Base-by-base conservation (phyloP, 2,113 vertebrate species). In the Bagarius yarrelli region DNA sequence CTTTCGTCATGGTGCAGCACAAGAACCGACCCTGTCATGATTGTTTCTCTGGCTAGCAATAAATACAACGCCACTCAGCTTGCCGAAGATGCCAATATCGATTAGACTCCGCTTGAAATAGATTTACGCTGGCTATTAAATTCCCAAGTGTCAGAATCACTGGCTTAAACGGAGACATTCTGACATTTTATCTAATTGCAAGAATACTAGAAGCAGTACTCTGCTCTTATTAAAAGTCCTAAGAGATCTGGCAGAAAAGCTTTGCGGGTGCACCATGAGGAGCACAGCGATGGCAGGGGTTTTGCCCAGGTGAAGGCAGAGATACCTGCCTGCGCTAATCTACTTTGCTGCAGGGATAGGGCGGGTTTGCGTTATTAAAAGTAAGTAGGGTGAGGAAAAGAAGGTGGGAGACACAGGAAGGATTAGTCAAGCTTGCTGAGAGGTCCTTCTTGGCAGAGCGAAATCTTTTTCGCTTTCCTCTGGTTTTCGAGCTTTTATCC, bases 281-380 rank as follows among this genome's bases (percentile, higher is more conserved):
- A 63, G 67, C 83, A 47, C 80, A 55, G 75, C 56, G 30, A 85
- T 80, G 79, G 76, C 85, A 81, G 77, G 75, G 83, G 84, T 60
- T 79, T 52, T 52, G 27, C 23, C 34, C 69, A 50, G 67, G 81
- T 85, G 75, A 70, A 84, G 82, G 32, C 70, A 18, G 19, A 59
- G 27, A 75, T 57, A 74, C 60, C 73, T 81, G 81, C 88, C 80
- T 55, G 50, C 72, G 36, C 69, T 73, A 53, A 73, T 79, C 79
- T 44, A 81, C 77, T 73, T 75, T 85, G 77, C 77, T 78, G 81
- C 50, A 70, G 72, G 75, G 80, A 80, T 66, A 55, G 85, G 84
- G 78, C 76, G 82, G 80, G 79, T 74, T 87, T 15, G 61, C 78
- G 84, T 85, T 84, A 84, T 83, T 83, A 85, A 82, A 87, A 79